phyloP scores from a whole-genome alignment of 2,797 vertebrate genomes.

The Masticophis lateralis region DNA sequence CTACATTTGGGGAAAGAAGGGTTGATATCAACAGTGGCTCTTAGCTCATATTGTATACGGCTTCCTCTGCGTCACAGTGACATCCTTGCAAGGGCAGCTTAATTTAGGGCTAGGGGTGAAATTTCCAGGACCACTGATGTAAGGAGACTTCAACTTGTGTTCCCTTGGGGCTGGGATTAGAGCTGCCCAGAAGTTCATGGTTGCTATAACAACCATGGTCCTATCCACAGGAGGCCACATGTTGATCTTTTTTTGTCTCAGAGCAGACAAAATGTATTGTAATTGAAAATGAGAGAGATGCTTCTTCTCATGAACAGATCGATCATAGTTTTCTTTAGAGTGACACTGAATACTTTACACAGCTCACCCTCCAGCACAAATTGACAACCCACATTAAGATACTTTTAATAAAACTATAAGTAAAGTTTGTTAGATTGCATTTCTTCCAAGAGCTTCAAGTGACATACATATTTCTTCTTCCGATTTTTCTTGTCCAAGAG shows the following conservation, averaged over 20 bases:
- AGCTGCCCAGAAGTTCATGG: background rate
- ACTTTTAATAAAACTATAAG: background rate
- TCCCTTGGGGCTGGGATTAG: background rate
- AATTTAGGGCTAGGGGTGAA: background rate
- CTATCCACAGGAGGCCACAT: background rate
- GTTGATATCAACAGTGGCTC: background rate
- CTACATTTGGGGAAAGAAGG: background rate
- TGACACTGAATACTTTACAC: background rate
- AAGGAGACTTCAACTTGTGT: background rate
- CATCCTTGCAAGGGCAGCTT: background rate
- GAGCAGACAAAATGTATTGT: background rate
- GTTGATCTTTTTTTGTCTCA: no score
- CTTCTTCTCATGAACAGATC: background rate
- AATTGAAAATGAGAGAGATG: background rate
- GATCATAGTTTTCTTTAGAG: background rate
- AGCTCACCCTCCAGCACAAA: background rate
- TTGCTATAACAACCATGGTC: background rate
- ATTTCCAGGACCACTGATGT: background rate
- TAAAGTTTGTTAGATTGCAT: background rate
- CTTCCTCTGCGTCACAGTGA: background rate
- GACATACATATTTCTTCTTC: background rate
- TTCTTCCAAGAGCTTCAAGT: background rate
- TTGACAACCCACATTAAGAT: background rate
- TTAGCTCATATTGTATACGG: background rate
- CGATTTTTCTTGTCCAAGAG: background rate